A percentile compares a stretch with the other conserved stretches of the same genome.
Evolutionary conservation across 2,888 invertebrate genomes (phyloP).

Genomic region (Aphelenchoides bicaudatus): DNA sequence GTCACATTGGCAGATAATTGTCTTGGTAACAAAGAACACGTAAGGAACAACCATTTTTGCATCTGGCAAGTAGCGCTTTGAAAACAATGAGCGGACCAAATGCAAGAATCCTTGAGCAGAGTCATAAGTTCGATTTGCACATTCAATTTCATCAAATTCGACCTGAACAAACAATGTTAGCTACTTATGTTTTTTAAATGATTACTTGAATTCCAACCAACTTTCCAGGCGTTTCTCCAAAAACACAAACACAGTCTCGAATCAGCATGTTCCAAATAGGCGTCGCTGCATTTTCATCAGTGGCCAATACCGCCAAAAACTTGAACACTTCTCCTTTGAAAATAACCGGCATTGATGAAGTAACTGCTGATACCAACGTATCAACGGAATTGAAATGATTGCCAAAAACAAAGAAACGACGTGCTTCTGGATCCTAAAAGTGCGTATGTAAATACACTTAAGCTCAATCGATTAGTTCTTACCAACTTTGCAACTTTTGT

Average conservation of each 20-base stretch:
- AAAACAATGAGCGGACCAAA: conserved; percentile 42
- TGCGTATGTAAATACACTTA: not conserved
- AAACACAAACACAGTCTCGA: conserved; percentile 36
- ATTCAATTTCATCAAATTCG: conserved; percentile 53
- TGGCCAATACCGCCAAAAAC: conserved; percentile 45
- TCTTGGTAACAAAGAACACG: conserved; percentile 41
- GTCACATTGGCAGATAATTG: conserved; percentile 44
- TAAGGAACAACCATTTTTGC: conserved; percentile 36
- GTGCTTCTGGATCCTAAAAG: conserved; percentile 31
- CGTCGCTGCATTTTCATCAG: conserved; percentile 32
- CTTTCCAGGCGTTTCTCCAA: conserved; percentile 29
- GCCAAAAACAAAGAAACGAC: conserved; percentile 27
- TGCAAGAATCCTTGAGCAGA: conserved; percentile 44
- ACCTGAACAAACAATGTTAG: no score
- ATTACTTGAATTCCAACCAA: conserved; percentile 46
- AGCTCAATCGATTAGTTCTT: not conserved
- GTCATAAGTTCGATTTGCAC: conserved; percentile 40
- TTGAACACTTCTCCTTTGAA: conserved; percentile 40
- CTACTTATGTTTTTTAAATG: no score
- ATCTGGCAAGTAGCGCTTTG: conserved; percentile 28
- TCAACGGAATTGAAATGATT: conserved; percentile 32
- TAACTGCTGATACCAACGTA: conserved; percentile 24
- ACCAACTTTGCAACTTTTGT: conserved; percentile 21
- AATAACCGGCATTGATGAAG: conserved; percentile 28
- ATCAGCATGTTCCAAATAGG: conserved; percentile 45